phyloP scores from a whole-genome alignment of 2,113 vertebrate species.

The Semicossyphus pulcher region DNA sequence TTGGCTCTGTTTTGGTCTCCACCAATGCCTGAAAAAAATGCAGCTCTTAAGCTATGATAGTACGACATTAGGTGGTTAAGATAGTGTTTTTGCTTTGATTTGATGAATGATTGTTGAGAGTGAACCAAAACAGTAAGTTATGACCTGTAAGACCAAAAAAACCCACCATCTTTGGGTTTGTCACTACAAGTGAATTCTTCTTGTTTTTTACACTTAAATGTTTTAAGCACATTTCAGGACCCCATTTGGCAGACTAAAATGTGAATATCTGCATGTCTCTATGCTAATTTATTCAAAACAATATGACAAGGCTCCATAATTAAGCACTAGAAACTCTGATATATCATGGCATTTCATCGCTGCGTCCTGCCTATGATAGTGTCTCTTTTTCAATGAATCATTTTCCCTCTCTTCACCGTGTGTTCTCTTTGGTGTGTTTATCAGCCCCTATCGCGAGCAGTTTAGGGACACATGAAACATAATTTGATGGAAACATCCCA shows the following conservation, averaged over 20 bases:
- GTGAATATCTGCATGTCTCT: not conserved
- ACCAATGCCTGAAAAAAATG: not conserved
- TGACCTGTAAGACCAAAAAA: no score
- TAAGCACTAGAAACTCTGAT: not conserved
- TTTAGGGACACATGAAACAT: constrained; percentile 10
- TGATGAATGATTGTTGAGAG: no score
- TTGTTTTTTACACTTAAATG: not conserved
- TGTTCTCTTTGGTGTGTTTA: constrained; percentile 21
- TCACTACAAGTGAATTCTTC: no score
- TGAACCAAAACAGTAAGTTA: no score
- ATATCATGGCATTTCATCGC: constrained; percentile 4
- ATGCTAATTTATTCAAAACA: constrained; percentile 14
- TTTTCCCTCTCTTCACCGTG: constrained; percentile 7
- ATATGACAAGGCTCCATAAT: constrained; percentile 3
- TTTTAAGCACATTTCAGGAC: not conserved
- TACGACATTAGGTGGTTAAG: not conserved
- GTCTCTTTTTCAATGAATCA: not conserved
- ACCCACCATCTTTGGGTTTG: no score
- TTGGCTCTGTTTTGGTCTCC: not conserved
- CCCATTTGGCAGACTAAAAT: not conserved
- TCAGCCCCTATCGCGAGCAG: constrained; percentile 21
- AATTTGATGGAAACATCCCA: constrained; percentile 20
- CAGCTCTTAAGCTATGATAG: not conserved
- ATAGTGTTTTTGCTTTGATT: no score
- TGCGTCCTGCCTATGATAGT: constrained; percentile 4